These are phyloP conservation scores for Hemitrygon akajei DNA, from an alignment of 2,797 vertebrate species.

Conservation along the genomic window DNA sequence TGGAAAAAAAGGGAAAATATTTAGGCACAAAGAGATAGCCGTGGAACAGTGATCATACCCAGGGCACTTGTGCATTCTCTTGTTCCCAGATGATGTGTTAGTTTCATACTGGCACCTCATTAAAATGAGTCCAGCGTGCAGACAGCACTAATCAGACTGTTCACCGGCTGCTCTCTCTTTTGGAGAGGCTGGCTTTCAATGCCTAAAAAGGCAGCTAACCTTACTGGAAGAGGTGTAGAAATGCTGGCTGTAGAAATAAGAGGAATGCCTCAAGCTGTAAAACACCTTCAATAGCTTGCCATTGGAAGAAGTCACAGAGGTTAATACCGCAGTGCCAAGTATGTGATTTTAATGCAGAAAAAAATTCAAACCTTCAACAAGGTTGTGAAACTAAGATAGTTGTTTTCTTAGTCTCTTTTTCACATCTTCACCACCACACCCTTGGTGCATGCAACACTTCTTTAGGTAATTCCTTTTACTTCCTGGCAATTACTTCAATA, in stretches of 20 bases:
- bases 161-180: background rate
- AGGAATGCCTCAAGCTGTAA: background rate
- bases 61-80: background rate
- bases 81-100: background rate
- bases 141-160: background rate
- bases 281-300: background rate
- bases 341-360: background rate
- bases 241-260: too few relatives aligned
- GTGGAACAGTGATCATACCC: background rate
- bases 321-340: too few relatives aligned
- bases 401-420: too few relatives aligned
- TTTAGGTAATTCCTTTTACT: background rate
- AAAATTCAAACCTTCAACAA: background rate
- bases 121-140: background rate
- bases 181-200: background rate
- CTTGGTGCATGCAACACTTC: background rate
- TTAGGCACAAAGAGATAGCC: background rate
- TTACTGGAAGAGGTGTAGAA: background rate
- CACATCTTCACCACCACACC: background rate
- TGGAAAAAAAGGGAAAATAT: background rate
- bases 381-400: background rate
- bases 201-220: background rate
- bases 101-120: constrained; percentile 7
- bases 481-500: background rate
- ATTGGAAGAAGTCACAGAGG: background rate